These are phyloP conservation scores for Tiliacea citrago DNA, from an alignment of 2,888 invertebrate species.

Conservation along the genomic window DNA sequence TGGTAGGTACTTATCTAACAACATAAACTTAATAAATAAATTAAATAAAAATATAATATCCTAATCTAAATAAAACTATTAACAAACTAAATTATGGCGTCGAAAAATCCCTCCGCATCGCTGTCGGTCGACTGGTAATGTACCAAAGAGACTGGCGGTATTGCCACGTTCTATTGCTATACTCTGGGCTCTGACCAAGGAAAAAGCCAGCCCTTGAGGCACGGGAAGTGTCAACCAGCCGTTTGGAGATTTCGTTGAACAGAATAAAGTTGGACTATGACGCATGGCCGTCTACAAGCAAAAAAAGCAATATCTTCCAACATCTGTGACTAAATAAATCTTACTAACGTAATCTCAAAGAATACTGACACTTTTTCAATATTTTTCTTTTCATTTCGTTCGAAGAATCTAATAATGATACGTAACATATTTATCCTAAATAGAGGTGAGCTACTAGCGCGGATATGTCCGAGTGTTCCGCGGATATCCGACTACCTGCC, in stretches of 20 bases:
- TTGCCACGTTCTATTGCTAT: neutral
- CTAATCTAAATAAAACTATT: no score
- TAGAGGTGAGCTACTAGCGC: constrained; percentile 18
- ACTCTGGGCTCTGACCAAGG: neutral
- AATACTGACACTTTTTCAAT: neutral
- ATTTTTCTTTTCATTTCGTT: neutral
- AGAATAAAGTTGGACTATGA: neutral
- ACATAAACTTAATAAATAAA: no score
- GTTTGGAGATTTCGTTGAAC: neutral
- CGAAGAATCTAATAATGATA: constrained; percentile 31
- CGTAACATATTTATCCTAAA: constrained; percentile 37
- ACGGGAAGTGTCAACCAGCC: neutral
- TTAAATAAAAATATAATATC: no score
- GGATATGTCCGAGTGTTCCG: constrained; percentile 48
- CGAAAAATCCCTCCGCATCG: neutral
- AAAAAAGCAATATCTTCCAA: neutral
- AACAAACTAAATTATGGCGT: neutral
- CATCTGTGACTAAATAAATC: constrained; percentile 18
- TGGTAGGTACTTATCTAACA: no score
- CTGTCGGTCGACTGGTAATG: neutral
- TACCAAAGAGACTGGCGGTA: neutral
- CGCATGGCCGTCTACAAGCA: neutral
- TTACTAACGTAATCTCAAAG: neutral
- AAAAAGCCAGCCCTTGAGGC: neutral
- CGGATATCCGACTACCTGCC: constrained; percentile 63